Base-by-base conservation (phyloP, 2,888 invertebrate genomes). In the Polymixis lichenea region DNA sequence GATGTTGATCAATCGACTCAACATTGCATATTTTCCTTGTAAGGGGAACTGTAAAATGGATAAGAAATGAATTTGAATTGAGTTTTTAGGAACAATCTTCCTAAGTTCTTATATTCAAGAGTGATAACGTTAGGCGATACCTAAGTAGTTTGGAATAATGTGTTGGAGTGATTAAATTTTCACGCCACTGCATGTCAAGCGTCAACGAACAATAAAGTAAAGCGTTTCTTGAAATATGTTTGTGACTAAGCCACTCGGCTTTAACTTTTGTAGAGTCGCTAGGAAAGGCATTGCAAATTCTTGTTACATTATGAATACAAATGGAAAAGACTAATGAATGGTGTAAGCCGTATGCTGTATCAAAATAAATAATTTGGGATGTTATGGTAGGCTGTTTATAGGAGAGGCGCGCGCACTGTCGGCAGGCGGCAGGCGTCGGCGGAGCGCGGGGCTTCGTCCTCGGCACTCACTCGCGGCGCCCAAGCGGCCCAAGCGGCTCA, bases 381-480 rank as follows among this genome's bases (percentile, higher is more conserved):
- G 89, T 88, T 90, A 87, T 84, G 89, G 84, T 88, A 81, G 84
- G 76, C 89, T 88, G 86, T 90, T 89, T 70, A 80, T 64, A 55
- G 90, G 90, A 92, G 91, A 93, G 95, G 95, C 95, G 96, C 96
- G 96, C 96, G 95, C 95, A 95, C 89, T 90, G 89, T 85, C 88
- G 87, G 85, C 87, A 83, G 87, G 84, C 84, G 89, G 89, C 85
- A 86, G 86, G 90, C 88, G 89, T 87, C 88, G 85, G 90, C 88
- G 89, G 92, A 88, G 94, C 92, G 95, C 93, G 94, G 95, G 93
- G 94, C 90, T 91, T 87, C 92, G 92, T 89, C 89, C 90, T 90
- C 91, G 88, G 87, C 91, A 91, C 89, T 92, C 91, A 69, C 69
- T 88, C 90, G 91, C 94, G 95, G 94, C 94, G 93, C 94, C 93